Evolutionary conservation across 30 jellyfish, hydroid and myxozoan species (phyloP).

Genomic region (Aurelia aurita): DNA sequence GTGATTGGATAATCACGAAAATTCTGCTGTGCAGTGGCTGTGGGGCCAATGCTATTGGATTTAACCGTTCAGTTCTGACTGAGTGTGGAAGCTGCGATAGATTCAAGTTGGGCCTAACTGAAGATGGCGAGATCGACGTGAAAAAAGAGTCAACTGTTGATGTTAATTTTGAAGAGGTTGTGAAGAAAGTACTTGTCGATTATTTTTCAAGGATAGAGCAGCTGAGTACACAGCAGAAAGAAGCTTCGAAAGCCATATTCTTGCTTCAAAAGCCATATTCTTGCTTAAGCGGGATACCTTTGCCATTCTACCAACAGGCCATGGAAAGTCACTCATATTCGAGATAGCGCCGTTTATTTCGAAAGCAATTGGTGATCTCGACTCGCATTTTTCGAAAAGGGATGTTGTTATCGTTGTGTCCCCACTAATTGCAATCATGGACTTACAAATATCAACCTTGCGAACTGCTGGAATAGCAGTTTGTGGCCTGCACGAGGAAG

Average conservation of each 20-base stretch:
- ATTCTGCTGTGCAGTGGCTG: neutral
- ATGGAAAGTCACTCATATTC: neutral
- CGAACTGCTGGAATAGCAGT: slow-evolving; percentile 8
- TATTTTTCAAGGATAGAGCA: neutral
- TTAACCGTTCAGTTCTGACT: neutral
- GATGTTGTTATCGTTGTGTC: slow-evolving; percentile 13
- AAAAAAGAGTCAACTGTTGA: no score
- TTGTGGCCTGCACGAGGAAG: slow-evolving; percentile 24
- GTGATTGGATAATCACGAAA: neutral
- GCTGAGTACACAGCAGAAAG: neutral
- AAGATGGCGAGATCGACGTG: neutral
- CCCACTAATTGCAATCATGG: slow-evolving; percentile 17
- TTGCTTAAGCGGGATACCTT: neutral
- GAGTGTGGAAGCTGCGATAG: slow-evolving; percentile 4
- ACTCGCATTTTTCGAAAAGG: slow-evolving; percentile 1
- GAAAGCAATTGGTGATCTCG: neutral
- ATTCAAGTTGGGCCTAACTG: neutral
- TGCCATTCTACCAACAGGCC: neutral
- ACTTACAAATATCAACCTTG: neutral
- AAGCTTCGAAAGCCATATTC: no score
- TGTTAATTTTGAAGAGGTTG: neutral
- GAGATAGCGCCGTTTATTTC: neutral
- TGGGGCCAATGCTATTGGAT: neutral
- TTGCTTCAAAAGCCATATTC: neutral
- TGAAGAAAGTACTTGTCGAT: neutral